A percentile compares a stretch with the other conserved stretches of the same genome.
These are phyloP conservation scores for Diabrotica undecimpunctata DNA, from an alignment of 1,140 invertebrate species.

Conservation along the genomic window DNA sequence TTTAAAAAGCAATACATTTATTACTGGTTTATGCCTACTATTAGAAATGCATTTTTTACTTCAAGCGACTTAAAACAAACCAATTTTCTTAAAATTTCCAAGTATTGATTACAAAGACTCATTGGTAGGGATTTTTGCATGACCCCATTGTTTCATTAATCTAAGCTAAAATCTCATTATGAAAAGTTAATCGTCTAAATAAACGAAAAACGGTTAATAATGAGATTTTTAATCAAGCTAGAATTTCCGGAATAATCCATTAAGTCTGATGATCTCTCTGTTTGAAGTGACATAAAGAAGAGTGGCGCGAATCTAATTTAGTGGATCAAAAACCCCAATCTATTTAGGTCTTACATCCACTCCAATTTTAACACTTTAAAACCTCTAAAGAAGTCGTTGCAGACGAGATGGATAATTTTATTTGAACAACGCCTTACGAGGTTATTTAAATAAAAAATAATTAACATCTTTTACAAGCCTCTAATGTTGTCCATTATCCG, in stretches of 20 bases:
- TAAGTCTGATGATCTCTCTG: neutral
- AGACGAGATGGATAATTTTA: too few relatives aligned
- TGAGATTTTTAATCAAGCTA: neutral
- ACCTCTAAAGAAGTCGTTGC: too few relatives aligned
- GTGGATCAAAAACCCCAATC: constrained; percentile 1
- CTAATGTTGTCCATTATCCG: too few relatives aligned
- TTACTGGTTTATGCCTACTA: too few relatives aligned
- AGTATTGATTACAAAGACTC: too few relatives aligned
- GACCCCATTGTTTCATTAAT: neutral
- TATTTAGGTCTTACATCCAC: neutral
- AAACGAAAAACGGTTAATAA: constrained; percentile 2
- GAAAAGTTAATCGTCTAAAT: neutral
- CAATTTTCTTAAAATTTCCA: too few relatives aligned
- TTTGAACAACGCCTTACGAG: too few relatives aligned
- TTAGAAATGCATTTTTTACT: too few relatives aligned
- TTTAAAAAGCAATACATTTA: too few relatives aligned
- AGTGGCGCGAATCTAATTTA: constrained; percentile 2
- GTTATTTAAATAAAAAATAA: too few relatives aligned
- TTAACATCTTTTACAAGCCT: too few relatives aligned
- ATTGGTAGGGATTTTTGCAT: neutral
- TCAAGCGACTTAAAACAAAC: too few relatives aligned
- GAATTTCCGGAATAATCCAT: neutral
- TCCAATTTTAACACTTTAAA: neutral
- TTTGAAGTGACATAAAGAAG: neutral
- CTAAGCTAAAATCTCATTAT: neutral